phyloP scores from a whole-genome alignment of 2,888 invertebrate genomes.

The Mythimna albipuncta region DNA sequence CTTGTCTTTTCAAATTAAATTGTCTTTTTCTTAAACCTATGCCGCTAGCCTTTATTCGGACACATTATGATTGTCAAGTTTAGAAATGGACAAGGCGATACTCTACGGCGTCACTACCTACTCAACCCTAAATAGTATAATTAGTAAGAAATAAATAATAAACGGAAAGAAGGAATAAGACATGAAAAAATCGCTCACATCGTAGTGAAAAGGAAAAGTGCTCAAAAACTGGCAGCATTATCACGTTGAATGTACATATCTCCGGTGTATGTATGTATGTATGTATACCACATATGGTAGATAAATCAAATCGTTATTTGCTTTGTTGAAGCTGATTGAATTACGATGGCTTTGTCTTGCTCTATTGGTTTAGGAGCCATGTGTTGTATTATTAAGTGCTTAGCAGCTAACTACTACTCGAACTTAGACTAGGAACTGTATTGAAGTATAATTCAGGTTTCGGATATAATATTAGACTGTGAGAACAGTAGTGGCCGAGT shows the following conservation, averaged over 20 bases:
- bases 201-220: background rate
- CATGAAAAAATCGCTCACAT: too few species aligned
- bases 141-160: too few species aligned
- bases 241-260: too few species aligned
- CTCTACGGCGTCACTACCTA: too few species aligned
- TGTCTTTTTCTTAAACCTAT: too few species aligned
- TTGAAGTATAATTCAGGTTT: background rate
- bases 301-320: conserved; percentile 22
- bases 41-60: too few species aligned
- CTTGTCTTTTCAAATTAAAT: too few species aligned
- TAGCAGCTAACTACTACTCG: background rate
- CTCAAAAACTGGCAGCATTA: background rate
- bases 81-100: too few species aligned
- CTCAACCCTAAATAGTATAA: too few species aligned
- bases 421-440: background rate
- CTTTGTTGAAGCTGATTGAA: conserved; percentile 41
- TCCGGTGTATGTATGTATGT: background rate
- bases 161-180: too few species aligned
- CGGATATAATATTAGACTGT: background rate
- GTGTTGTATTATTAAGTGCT: conserved; percentile 8
- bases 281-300: background rate
- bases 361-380: conserved; percentile 22
- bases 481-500: too few species aligned
- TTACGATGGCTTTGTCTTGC: conserved; percentile 27
- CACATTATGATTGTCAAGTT: too few species aligned